Conservation (phyloP, 2,888 invertebrate genomes). For the Girardia tigrina region DNA sequence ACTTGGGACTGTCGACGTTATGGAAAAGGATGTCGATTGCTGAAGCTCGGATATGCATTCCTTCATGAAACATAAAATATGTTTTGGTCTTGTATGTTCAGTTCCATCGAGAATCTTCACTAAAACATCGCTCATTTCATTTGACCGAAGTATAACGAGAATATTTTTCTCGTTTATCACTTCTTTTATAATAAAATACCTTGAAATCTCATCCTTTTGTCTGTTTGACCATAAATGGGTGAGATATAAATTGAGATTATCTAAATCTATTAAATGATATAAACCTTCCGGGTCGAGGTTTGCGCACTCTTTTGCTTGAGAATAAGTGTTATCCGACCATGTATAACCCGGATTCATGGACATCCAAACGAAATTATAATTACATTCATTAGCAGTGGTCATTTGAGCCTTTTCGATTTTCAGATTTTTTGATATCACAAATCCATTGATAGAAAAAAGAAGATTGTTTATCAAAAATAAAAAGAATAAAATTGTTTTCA, state of each 20-base stretch:
- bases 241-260: background rate
- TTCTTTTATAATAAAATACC: conserved; percentile 6
- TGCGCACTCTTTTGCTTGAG: conserved; percentile 11
- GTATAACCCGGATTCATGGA: background rate
- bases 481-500: too few relatives aligned
- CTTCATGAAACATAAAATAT: background rate
- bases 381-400: background rate
- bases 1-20: background rate
- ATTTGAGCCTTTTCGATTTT: background rate
- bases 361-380: conserved; percentile 9
- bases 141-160: background rate
- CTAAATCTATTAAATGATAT: conserved; percentile 1
- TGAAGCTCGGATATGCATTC: background rate
- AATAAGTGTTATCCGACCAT: background rate
- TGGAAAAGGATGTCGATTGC: background rate
- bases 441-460: background rate
- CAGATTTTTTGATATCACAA: background rate
- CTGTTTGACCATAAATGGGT: background rate
- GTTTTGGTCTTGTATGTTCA: background rate
- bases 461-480: background rate
- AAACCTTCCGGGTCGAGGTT: background rate
- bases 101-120: background rate
- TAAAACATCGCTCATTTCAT: background rate
- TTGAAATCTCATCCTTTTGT: background rate
- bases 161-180: conserved; percentile 1